These are phyloP conservation scores for Pampus argenteus DNA, from an alignment of 2,797 vertebrate genomes.

Conservation along the genomic window DNA sequence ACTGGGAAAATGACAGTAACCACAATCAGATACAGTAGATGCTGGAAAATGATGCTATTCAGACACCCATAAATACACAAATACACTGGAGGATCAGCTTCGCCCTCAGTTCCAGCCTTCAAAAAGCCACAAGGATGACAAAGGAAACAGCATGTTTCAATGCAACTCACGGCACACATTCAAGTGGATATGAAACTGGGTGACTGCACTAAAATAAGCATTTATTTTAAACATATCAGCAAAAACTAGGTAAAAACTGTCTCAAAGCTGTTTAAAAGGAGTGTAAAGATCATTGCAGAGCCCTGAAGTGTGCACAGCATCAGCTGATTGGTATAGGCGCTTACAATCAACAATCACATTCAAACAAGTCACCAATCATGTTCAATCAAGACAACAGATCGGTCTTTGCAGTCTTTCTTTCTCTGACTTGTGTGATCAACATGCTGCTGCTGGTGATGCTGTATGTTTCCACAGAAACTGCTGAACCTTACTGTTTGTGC, in stretches of 20 bases:
- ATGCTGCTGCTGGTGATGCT: background rate
- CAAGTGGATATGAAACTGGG: background rate
- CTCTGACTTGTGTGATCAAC: background rate
- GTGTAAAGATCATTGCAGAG: background rate
- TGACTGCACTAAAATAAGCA: background rate
- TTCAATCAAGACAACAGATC: constrained; percentile 35
- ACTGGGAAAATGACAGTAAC: constrained; percentile 69
- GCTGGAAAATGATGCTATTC: constrained; percentile 59
- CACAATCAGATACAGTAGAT: constrained; percentile 65
- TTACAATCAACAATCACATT: constrained; percentile 43
- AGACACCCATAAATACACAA: constrained; percentile 70
- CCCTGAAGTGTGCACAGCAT: constrained; percentile 4
- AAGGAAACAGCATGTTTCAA: constrained; percentile 47
- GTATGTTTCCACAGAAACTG: background rate
- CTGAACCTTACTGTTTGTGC: background rate
- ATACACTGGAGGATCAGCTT: constrained; percentile 44
- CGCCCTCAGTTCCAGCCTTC: constrained; percentile 27
- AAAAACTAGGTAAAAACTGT: background rate
- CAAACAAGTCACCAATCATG: constrained; percentile 39
- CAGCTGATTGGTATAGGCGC: constrained; percentile 36
- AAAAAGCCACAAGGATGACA: constrained; percentile 51
- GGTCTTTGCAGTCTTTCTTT: background rate
- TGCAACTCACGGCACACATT: constrained; percentile 21
- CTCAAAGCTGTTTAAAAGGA: background rate
- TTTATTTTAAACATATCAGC: constrained; percentile 18